Evolutionary conservation across 2,888 invertebrate genomes (phyloP).

Genomic region (Agrilus cyanescens): DNA sequence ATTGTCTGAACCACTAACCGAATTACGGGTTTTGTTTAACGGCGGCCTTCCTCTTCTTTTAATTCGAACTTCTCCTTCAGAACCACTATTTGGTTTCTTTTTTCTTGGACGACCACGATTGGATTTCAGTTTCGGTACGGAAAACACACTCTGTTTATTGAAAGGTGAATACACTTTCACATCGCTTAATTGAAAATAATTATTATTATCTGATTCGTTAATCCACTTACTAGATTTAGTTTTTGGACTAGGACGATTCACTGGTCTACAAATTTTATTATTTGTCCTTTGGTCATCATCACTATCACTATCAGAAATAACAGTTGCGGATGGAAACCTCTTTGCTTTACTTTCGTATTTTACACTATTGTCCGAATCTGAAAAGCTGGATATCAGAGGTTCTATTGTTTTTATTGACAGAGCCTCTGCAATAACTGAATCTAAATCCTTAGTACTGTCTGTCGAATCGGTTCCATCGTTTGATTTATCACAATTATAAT

Average conservation of each 20-base stretch:
- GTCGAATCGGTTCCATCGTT: slow-evolving; percentile 35
- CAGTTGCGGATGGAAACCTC: slow-evolving; percentile 20
- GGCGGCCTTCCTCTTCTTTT: slow-evolving; percentile 21
- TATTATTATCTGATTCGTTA: slow-evolving; percentile 28
- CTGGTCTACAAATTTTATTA: slow-evolving; percentile 24
- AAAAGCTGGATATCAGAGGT: slow-evolving; percentile 46
- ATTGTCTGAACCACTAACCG: slow-evolving; percentile 32
- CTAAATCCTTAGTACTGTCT: slow-evolving; percentile 43
- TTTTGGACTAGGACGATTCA: slow-evolving; percentile 29
- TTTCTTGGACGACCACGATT: slow-evolving; percentile 38
- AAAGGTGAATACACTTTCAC: neutral
- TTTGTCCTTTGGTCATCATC: slow-evolving; percentile 24
- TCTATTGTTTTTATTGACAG: slow-evolving; percentile 21
- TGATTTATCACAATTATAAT: slow-evolving; percentile 20
- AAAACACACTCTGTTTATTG: slow-evolving; percentile 10
- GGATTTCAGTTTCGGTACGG: slow-evolving; percentile 22
- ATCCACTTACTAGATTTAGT: slow-evolving; percentile 28
- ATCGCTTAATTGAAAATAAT: slow-evolving; percentile 1
- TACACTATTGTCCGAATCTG: slow-evolving; percentile 37
- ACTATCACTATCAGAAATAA: slow-evolving; percentile 27
- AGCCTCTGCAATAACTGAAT: slow-evolving; percentile 44
- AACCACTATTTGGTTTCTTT: slow-evolving; percentile 27
- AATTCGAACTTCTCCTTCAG: slow-evolving; percentile 22
- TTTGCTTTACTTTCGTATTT: slow-evolving; percentile 26
- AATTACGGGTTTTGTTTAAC: slow-evolving; percentile 13